A percentile compares a stretch with the other conserved stretches of the same genome.
Evolutionary conservation across 2,888 invertebrate genomes (phyloP).

Genomic region (Entomobrya multifasciata): DNA sequence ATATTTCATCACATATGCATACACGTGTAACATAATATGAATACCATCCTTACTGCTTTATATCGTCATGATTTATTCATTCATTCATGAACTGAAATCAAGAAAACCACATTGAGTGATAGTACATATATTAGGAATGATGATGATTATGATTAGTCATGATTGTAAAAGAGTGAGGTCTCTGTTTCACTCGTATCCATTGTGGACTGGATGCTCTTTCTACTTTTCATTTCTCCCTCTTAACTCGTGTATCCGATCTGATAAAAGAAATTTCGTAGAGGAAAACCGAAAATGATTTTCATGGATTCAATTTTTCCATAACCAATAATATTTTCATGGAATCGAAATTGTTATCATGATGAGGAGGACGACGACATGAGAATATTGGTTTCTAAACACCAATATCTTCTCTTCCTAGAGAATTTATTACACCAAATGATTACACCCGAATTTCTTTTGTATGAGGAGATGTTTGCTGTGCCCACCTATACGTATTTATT

Average conservation of each 20-base stretch:
- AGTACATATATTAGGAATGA: too few species aligned
- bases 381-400: too few species aligned
- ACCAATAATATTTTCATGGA: constrained; percentile 51
- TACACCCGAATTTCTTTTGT: too few species aligned
- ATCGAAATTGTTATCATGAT: constrained; percentile 8
- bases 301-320: constrained; percentile 52
- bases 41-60: constrained; percentile 1
- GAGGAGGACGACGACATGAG: neutral
- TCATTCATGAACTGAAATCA: constrained; percentile 66
- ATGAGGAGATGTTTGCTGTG: too few species aligned
- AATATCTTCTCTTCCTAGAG: too few species aligned
- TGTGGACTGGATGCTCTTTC: constrained; percentile 15
- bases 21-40: too few species aligned
- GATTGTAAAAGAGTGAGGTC: too few species aligned
- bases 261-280: constrained; percentile 34
- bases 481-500: too few species aligned
- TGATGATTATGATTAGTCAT: neutral
- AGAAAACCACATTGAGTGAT: too few species aligned
- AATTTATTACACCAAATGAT: neutral
- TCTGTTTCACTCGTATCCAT: constrained; percentile 36
- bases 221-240: constrained; percentile 8
- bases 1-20: too few species aligned
- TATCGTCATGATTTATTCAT: constrained; percentile 18
- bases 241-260: constrained; percentile 45
- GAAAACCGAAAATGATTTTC: constrained; percentile 62